Base-by-base conservation (phyloP, 2,888 invertebrate genomes). In the Nemoura dubitans region DNA sequence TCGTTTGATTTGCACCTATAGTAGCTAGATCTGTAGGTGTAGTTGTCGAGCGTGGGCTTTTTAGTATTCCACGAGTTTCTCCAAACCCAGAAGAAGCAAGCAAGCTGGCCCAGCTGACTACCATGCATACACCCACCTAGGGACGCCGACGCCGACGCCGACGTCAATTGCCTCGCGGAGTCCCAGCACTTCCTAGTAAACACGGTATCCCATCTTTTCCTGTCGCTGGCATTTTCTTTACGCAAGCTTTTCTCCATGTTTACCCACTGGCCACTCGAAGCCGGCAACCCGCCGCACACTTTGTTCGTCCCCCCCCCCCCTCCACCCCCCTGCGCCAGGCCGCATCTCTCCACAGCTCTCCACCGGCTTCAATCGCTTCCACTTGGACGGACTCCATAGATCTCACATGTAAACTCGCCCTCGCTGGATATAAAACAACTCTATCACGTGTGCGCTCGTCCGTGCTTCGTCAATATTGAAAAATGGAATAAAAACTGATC, bases 1-100 rank as follows among this genome's bases (percentile, higher is more conserved):
- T 81, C 26, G n/a, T 59, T 59, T 29, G 84, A 84, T 84, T 84
- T 84, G 84, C 84, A 84, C 84, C 84, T 84, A 84, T 84, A 84
- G 84, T 84, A 84, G 84, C 3, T 36, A 36, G 3, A 10, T n/a
- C 36, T 27, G 78, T 27, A 26, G 78, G 78, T 78, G 26, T 78
- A 28, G 10, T 81, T 30, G 59, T 30, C n/a, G n/a, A 81, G 30
- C 59, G 59, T 10, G 59, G 59, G 5, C 59, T 2, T 81, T 30
- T 78, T 29, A n/a, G 81, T 81, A 81, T 81, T 81, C 81, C 27
- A 28, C 81, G 28, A n/a, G 16, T 6, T 81, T 81, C 81, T 2
- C 28, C 16, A 29, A 6, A 29, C 28, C 81, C 27, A 21, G 28
- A 7, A 30, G 21, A n/a, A 81, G 30, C 5, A 26, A 10, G 59